Conservation (phyloP, 2,888 invertebrate species). For the Biston betularia region DNA sequence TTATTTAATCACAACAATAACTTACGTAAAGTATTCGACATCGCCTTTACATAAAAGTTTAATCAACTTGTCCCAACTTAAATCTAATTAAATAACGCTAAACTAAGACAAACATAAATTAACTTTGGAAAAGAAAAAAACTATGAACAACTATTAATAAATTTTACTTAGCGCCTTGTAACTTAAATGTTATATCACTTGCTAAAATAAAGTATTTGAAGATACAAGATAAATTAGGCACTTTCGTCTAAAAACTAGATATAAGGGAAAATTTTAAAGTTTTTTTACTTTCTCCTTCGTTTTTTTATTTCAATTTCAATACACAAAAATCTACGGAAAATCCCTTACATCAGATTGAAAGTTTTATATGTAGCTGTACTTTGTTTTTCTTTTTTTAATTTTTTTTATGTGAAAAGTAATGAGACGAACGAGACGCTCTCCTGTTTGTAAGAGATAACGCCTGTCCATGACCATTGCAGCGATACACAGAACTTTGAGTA, state of each 20-base stretch:
- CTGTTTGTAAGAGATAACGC: no score
- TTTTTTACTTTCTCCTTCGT: not conserved
- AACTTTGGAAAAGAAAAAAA: conserved; percentile 72
- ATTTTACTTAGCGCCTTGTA: not conserved
- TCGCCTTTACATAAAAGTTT: conserved; percentile 20
- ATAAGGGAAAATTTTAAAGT: not conserved
- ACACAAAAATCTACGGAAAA: no score
- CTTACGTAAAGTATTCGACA: conserved; percentile 52
- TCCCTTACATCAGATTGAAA: no score
- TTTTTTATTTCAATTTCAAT: not conserved
- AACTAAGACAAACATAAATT: conserved; percentile 38
- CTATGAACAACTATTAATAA: conserved; percentile 26
- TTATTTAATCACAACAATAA: conserved; percentile 68
- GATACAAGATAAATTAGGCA: not conserved
- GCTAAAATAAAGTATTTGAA: not conserved
- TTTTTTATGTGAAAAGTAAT: no score
- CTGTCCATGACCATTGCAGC: no score
- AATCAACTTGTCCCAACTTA: conserved; percentile 5
- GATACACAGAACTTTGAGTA: no score
- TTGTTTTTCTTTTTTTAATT: no score
- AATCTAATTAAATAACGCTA: conserved; percentile 9
- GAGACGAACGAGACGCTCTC: no score
- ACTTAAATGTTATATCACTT: not conserved
- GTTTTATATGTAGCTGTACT: no score
- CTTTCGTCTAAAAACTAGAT: not conserved